Conservation (phyloP, 2,113 vertebrate genomes). For the Odocoileus virginianus region DNA sequence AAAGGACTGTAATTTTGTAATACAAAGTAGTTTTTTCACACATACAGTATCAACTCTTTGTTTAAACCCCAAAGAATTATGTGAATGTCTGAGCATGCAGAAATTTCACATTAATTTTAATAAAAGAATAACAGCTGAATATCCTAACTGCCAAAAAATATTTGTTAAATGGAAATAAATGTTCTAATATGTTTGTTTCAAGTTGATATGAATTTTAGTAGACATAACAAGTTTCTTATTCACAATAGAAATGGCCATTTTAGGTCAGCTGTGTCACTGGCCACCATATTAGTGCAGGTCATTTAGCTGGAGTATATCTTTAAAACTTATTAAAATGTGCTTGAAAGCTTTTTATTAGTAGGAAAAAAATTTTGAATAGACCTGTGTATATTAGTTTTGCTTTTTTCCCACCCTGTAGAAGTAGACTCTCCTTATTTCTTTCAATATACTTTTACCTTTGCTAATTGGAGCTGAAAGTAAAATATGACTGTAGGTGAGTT, state of each 20-base stretch:
- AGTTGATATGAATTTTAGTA: constrained; percentile 8
- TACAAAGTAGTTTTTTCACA: constrained; percentile 34
- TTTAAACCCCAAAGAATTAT: constrained; percentile 68
- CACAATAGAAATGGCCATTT: background rate
- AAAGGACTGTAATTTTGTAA: constrained; percentile 67
- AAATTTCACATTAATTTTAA: constrained; percentile 74
- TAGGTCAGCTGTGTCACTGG: background rate
- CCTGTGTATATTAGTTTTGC: background rate
- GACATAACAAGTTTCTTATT: background rate
- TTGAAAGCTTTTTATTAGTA: background rate
- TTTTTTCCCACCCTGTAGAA: background rate
- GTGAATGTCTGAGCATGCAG: constrained; percentile 65
- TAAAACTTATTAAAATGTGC: background rate
- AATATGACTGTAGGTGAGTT: background rate
- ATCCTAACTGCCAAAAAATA: constrained; percentile 36
- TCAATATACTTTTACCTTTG: background rate
- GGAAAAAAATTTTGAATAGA: background rate
- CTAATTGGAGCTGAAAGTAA: background rate
- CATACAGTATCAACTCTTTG: constrained; percentile 32
- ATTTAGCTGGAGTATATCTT: background rate
- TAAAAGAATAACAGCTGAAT: constrained; percentile 47
- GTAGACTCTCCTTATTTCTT: background rate
- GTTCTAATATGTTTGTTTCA: constrained; percentile 2
- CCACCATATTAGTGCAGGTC: background rate
- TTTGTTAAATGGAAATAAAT: constrained; percentile 54